Percentiles rank a stretch among this genome's conserved stretches.
phyloP scores from a whole-genome alignment of 2,797 vertebrate species.

The Catamblyrhynchus diadema region DNA sequence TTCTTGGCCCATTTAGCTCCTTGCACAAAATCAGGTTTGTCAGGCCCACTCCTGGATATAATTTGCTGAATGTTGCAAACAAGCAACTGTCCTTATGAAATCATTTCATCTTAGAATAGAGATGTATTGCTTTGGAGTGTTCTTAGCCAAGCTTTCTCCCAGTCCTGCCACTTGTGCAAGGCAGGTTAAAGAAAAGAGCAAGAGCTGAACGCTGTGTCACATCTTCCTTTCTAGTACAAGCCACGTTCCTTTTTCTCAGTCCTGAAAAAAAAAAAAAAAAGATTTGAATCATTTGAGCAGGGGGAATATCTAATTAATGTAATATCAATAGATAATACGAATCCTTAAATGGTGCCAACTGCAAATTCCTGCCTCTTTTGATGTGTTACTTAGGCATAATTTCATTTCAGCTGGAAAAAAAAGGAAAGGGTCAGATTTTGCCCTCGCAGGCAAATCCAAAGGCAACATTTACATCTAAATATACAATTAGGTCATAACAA shows the following conservation, averaged over 20 bases:
- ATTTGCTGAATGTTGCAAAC: background rate
- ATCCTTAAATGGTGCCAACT: background rate
- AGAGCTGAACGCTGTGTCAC: background rate
- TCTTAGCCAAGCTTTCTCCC: background rate
- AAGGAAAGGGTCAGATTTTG: background rate
- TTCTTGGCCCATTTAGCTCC: background rate
- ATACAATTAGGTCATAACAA: conserved; percentile 18
- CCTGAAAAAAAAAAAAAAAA: background rate
- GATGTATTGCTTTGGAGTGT: background rate
- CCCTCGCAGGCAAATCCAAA: conserved; percentile 6
- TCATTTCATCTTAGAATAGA: background rate
- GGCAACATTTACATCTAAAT: conserved; percentile 41
- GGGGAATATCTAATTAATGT: background rate
- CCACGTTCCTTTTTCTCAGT: background rate
- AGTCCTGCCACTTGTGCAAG: background rate
- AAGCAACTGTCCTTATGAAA: background rate
- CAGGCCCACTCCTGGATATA: background rate
- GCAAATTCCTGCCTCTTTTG: conserved; percentile 22
- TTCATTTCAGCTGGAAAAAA: background rate
- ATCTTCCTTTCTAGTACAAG: background rate
- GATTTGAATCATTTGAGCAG: background rate
- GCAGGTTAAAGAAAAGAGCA: background rate
- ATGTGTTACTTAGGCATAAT: background rate
- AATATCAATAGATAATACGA: background rate
- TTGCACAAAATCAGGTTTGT: background rate